A percentile compares a stretch with the other conserved stretches of the same genome.
Evolutionary conservation across 2,113 vertebrate genomes (phyloP).

Genomic region (Hemicordylus capensis): DNA sequence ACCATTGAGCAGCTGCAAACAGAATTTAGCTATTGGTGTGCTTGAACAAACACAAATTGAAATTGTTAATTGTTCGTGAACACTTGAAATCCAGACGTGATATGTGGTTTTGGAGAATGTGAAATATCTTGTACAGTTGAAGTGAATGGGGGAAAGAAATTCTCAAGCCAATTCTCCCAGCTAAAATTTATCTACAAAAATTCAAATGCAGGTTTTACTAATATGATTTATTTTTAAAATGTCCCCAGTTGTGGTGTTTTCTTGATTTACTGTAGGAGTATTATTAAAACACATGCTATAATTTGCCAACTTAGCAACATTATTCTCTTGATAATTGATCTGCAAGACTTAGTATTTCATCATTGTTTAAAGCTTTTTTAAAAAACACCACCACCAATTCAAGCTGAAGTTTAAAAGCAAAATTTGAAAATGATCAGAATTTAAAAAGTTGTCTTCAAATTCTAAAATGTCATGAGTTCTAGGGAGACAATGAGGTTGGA

Average conservation of each 20-base stretch:
- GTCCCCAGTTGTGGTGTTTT: not conserved
- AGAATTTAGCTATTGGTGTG: slow-evolving; percentile 29
- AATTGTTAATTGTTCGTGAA: slow-evolving; percentile 23
- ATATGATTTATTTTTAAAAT: not conserved
- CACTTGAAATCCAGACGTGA: not conserved
- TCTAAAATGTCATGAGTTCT: not conserved
- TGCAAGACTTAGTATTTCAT: not conserved
- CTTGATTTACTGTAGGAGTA: too few relatives aligned
- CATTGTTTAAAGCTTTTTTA: not conserved
- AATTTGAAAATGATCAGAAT: not conserved
- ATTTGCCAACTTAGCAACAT: not conserved
- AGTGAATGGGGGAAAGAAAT: not conserved
- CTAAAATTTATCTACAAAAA: not conserved
- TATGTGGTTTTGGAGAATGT: not conserved
- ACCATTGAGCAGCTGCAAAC: slow-evolving; percentile 16
- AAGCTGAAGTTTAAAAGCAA: not conserved
- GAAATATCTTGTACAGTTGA: not conserved
- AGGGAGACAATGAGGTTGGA: not conserved
- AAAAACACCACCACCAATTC: too few relatives aligned
- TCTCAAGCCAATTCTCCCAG: not conserved
- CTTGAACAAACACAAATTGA: slow-evolving; percentile 30
- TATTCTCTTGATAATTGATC: not conserved
- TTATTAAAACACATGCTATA: not conserved
- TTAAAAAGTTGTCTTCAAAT: not conserved
- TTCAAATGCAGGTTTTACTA: not conserved